Percentiles rank a stretch among this genome's conserved stretches.
Evolutionary conservation across 2,797 vertebrate genomes (phyloP).

Genomic region (Coccyzus lansbergi): DNA sequence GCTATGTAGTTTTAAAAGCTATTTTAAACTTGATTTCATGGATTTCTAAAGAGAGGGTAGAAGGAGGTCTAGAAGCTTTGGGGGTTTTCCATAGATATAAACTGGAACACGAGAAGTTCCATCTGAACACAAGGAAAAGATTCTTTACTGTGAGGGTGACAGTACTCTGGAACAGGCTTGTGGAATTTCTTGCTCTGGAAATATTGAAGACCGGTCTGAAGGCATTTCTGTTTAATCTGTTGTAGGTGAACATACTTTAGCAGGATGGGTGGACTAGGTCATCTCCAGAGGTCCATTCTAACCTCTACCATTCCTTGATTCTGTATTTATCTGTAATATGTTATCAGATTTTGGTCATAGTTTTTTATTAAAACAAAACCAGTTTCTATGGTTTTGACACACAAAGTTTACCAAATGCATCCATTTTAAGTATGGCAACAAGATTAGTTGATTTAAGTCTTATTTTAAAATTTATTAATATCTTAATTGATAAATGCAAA

Average conservation of each 20-base stretch:
- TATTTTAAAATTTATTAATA: not conserved
- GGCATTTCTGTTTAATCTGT: too few relatives aligned
- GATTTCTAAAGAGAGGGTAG: not conserved
- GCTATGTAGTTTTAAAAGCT: not conserved
- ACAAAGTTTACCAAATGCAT: not conserved
- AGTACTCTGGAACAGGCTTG: too few relatives aligned
- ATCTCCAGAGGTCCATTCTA: too few relatives aligned
- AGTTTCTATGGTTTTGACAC: not conserved
- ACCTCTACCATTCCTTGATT: too few relatives aligned
- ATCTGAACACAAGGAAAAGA: too few relatives aligned
- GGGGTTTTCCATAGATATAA: not conserved
- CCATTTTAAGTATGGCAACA: not conserved
- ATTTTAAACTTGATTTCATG: not conserved
- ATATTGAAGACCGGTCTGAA: too few relatives aligned
- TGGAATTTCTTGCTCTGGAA: too few relatives aligned
- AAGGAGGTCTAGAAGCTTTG: not conserved
- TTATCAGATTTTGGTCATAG: not conserved
- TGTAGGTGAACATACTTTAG: too few relatives aligned
- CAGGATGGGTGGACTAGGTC: too few relatives aligned
- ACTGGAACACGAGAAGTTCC: too few relatives aligned
- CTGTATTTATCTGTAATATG: not conserved
- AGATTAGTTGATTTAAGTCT: not conserved
- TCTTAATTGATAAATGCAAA: not conserved
- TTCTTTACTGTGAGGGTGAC: too few relatives aligned
- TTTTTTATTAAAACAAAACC: not conserved